Evolutionary conservation across 2,888 invertebrate genomes (phyloP).

Genomic region (Aproaerema taeniolella): DNA sequence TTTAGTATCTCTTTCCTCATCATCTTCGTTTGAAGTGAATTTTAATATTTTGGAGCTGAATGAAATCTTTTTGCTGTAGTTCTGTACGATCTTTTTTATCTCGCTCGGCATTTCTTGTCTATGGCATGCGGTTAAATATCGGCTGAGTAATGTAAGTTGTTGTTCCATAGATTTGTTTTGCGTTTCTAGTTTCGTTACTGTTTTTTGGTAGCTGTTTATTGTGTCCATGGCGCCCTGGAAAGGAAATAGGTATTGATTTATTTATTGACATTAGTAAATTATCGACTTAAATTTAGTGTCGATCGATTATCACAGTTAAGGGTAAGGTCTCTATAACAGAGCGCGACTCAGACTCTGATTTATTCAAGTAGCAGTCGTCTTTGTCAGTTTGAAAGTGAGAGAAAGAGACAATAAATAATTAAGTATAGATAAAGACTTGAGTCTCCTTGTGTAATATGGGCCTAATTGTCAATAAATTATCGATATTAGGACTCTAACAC

Average conservation of each 20-base stretch:
- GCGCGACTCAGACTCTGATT: too few relatives aligned
- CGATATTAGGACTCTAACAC: too few relatives aligned
- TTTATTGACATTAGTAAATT: too few relatives aligned
- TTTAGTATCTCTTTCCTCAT: conserved; percentile 53
- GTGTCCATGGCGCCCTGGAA: conserved; percentile 82
- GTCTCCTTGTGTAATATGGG: too few relatives aligned
- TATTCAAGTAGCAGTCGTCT: too few relatives aligned
- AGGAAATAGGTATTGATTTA: conserved; percentile 11
- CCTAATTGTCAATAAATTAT: too few relatives aligned
- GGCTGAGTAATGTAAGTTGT: conserved; percentile 83
- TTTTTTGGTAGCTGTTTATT: conserved; percentile 79
- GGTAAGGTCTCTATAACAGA: too few relatives aligned
- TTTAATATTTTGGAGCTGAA: conserved; percentile 66
- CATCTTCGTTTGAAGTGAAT: conserved; percentile 50
- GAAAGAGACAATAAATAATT: too few relatives aligned
- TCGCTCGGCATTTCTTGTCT: conserved; percentile 85
- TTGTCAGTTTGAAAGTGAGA: too few relatives aligned
- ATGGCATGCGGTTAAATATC: conserved; percentile 83
- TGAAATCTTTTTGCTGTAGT: conserved; percentile 58
- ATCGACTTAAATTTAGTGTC: too few relatives aligned
- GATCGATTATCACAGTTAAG: too few relatives aligned
- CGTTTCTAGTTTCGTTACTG: conserved; percentile 81
- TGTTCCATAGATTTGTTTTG: conserved; percentile 86
- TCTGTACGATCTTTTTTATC: conserved; percentile 84
- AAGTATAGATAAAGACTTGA: too few relatives aligned